Evolutionary conservation across 2,888 invertebrate genomes (phyloP), one percentile per base, ranked within the genome.

Genomic region (Oscheius sp.): DNA sequence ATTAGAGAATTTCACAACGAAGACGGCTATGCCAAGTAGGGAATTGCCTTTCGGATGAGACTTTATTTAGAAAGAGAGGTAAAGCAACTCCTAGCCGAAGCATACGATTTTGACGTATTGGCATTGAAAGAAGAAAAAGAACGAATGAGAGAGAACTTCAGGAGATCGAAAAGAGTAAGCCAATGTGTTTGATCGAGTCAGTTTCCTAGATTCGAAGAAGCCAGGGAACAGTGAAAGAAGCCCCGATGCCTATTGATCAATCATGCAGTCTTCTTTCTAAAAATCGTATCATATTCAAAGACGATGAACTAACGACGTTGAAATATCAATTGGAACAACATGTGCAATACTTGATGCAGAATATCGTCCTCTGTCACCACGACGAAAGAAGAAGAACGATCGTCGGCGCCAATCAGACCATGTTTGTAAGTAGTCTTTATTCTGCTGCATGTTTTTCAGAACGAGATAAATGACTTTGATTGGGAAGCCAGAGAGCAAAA

Each of bases 261-360:
- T 61, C 61, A 2, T 22, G 26, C 28, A 45, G 36, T 63, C 26
- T 63, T 30, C 20, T 63, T 2, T 33, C 30, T 8, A 17, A 6
- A 8, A 41, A 28, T 20, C 33, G 36, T 3, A 32, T 36, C 28
- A 50, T 20, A 1, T 64, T 64, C 38, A 20, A 38, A 17, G n/a
- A 32, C n/a, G 30, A 30, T 8, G 63, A 64, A 49, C 28, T 50
- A n/a, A 33, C 30, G 14, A 50, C 50, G 24, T 32, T 64, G 32
- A 24, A 17, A 22, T n/a, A n/a, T 14, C 63, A 64, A 49, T 22
- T 64, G 20, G 63, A 64, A 33, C 63, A 64, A 38, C 63, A 64
- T 33, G 51, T 64, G 2, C 63, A 64, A 38, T 26, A 38, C 6
- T 22, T 49, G 24, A 22, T 38, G 1, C 63, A 64, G 38, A 47